Evolutionary conservation across 2,113 vertebrate genomes (phyloP).

Genomic region (Hoplias malabaricus): DNA sequence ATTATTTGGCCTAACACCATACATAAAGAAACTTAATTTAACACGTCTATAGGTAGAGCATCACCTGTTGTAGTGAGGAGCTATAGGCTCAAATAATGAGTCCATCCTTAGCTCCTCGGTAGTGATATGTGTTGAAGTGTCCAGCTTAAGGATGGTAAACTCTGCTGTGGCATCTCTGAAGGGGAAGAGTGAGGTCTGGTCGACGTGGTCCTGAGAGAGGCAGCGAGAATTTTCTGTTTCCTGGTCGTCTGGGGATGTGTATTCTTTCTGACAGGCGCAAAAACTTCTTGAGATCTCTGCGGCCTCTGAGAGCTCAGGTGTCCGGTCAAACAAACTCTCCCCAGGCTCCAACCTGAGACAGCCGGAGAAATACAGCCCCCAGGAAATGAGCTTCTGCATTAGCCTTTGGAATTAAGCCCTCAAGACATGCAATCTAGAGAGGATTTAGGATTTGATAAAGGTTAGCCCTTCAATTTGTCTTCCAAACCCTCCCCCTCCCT

Average conservation of each 20-base stretch:
- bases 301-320: slow-evolving; percentile 39
- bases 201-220: slow-evolving; percentile 64
- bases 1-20: no score
- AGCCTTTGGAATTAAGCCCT: slow-evolving; percentile 49
- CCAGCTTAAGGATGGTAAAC: slow-evolving; percentile 55
- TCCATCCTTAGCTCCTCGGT: slow-evolving; percentile 12
- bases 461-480: slow-evolving; percentile 49
- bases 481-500: not conserved
- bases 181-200: slow-evolving; percentile 73
- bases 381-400: slow-evolving; percentile 44
- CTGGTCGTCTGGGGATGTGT: slow-evolving; percentile 29
- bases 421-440: slow-evolving; percentile 36
- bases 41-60: no score
- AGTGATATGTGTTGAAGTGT: slow-evolving; percentile 3
- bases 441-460: slow-evolving; percentile 55
- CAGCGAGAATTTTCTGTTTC: slow-evolving; percentile 57
- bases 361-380: slow-evolving; percentile 35
- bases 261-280: slow-evolving; percentile 68
- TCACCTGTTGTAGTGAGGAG: not conserved
- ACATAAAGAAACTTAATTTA: no score
- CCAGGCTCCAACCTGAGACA: slow-evolving; percentile 73
- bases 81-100: not conserved
- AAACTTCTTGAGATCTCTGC: slow-evolving; percentile 62
- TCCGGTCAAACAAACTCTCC: slow-evolving; percentile 78
- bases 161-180: slow-evolving; percentile 76